phyloP scores from a whole-genome alignment of 2,888 invertebrate genomes.

The Linnaemya tessellans region DNA sequence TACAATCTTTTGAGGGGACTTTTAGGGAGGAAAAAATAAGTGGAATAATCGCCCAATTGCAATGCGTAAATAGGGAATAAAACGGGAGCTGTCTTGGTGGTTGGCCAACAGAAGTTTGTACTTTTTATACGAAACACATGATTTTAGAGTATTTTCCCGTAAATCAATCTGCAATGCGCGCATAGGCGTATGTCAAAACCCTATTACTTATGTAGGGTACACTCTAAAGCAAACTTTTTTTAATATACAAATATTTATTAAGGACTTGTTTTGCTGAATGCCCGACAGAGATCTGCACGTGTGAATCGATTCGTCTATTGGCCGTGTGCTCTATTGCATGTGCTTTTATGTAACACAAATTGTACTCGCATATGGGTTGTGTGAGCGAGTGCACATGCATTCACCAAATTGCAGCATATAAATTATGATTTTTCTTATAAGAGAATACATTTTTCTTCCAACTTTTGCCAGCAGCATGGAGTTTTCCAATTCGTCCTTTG shows the following conservation, averaged over 20 bases:
- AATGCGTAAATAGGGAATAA: too few species aligned
- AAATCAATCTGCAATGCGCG: too few species aligned
- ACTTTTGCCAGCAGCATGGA: constrained; percentile 28
- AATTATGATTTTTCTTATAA: constrained; percentile 69
- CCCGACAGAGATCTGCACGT: neutral
- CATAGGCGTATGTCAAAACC: too few species aligned
- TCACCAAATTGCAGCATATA: constrained; percentile 56
- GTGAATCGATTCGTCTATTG: neutral
- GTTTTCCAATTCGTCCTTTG: constrained; percentile 45
- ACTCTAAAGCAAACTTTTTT: neutral
- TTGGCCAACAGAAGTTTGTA: too few species aligned
- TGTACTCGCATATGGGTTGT: neutral
- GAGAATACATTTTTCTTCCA: constrained; percentile 53
- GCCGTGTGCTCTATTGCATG: constrained; percentile 3
- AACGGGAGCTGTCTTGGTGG: too few species aligned
- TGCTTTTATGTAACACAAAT: constrained; percentile 15
- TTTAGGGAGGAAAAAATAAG: too few species aligned
- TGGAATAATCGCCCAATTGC: too few species aligned
- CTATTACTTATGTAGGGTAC: constrained; percentile 1
- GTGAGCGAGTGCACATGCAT: constrained; percentile 34
- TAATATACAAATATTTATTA: neutral
- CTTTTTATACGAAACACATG: too few species aligned
- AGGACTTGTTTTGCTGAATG: constrained; percentile 10
- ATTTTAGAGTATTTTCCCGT: too few species aligned
- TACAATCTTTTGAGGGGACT: too few species aligned